Evolutionary conservation across 2,888 invertebrate genomes (phyloP), one percentile per base, ranked within the genome.

Genomic region (Cacoxenus indagator): DNA sequence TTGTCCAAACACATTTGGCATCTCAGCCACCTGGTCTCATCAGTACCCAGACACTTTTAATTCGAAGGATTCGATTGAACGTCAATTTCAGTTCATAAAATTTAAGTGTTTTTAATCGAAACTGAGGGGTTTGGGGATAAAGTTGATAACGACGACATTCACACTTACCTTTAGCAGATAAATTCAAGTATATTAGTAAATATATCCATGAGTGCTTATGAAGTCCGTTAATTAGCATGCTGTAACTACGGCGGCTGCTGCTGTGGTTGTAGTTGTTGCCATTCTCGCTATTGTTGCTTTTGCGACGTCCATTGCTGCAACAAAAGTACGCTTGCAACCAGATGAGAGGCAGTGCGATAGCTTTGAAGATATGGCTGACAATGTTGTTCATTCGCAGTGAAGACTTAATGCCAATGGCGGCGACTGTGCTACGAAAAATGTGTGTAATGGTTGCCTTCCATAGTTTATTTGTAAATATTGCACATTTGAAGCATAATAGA

Each of bases 191-290:
- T 80, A 88, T 87, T 83, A 88, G 80, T 84, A 88, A 86, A 87
- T 87, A 88, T 87, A 88, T 88, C 86, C 87, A 88, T 84, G 87
- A 87, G 85, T 86, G 87, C 84, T 88, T 88, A 82, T 86, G 83
- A 78, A 87, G 84, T 83, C 85, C 81, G 76, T 86, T 84, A 71
- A 85, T 77, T 78, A 82, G 73, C 75, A 78, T 76, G 75, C 74
- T 74, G 75, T 75, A 75, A 74, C 77, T 77, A 75, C 70, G 75
- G 73, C 37, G 71, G 75, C 31, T 70, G 74, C 2, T 65, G 70
- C 5, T 72, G 68, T 11, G 67, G 70, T 6, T 70, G 70, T 29
- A 74, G 72, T 37, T 72, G 70, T 43, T 73, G 65, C 22, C 70
- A 67, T 14, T 73, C 66, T 37, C 69, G 66, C 54, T 71, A 45